Conservation (phyloP, 2,888 invertebrate genomes). For the Microctonus brassicae region DNA sequence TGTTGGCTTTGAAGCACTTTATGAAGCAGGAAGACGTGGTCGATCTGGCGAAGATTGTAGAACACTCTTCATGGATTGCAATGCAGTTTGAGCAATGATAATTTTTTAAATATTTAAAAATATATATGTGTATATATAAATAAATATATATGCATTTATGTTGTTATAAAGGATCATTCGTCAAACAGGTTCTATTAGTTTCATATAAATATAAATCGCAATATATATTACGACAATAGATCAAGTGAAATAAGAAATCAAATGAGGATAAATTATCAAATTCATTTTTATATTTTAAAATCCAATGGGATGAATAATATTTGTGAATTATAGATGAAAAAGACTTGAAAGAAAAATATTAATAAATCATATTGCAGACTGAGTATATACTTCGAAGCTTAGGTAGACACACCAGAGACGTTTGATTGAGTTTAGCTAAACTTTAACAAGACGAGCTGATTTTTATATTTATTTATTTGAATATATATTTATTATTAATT, state of each 20-base stretch:
- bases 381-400: constrained; percentile 54
- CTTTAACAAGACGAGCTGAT: constrained; percentile 41
- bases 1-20: constrained; percentile 82
- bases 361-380: constrained; percentile 52
- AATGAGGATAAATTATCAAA: not conserved
- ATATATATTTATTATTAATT: not conserved
- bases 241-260: not conserved
- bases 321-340: constrained; percentile 27
- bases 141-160: no score
- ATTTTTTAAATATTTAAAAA: no score
- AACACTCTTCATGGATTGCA: constrained; percentile 87
- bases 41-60: constrained; percentile 89
- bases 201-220: not conserved
- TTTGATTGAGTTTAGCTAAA: constrained; percentile 46
- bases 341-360: not conserved
- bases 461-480: constrained; percentile 33
- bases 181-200: constrained; percentile 7
- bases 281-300: not conserved
- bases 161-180: not conserved
- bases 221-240: not conserved
- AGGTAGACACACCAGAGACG: constrained; percentile 41
- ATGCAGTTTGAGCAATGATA: constrained; percentile 80
- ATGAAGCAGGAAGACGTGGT: constrained; percentile 89
- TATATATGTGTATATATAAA: no score
- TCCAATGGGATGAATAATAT: no score